Evolutionary conservation across 2,797 vertebrate genomes (phyloP), one percentile per base, ranked within the genome.

Genomic region (Sphenodon punctatus): DNA sequence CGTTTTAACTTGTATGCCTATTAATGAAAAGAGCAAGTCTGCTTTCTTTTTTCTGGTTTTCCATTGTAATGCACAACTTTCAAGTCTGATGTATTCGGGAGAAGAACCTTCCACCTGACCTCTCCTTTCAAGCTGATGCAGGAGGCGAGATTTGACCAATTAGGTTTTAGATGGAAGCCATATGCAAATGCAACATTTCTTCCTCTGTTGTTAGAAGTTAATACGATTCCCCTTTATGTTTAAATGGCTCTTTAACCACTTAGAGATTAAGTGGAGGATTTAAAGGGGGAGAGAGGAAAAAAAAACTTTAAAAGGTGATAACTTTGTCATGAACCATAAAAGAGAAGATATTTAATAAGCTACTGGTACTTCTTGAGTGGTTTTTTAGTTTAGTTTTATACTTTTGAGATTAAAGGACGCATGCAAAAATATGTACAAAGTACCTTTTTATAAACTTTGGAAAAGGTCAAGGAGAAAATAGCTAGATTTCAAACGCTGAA

Each of bases 391-490:
- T 84, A 87, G 4, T 95, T 95, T 92, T 93, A 92, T 92, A 95
- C 90, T 94, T 95, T 93, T 74, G 91, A 96, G 94, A 96, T 96
- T 90, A 96, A 96, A 96, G 91, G 77, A 67, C 87, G 92, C 90
- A 92, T 93, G 92, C 77, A 94, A 96, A 96, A 96, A 94, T 95
- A 95, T 94, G 94, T 95, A 96, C 93, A 96, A 96, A 96, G 95
- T 90, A 93, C 92, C 91, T 94, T 95, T n/a, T 95, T 90, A 93
- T 79, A 96, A 97, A 96, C 95, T 96, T 96, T 93, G 90, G 89
- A 92, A 95, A 88, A 96, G 96, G 96, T 97, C 96, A 97, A 96
- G 96, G 96, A 96, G 95, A 97, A 95, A 95, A 94, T 86, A 94
- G 85, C 93, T 94, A 80, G 60, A 91, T 96, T 96, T 97, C 95